Evolutionary conservation across 2,797 vertebrate genomes (phyloP).

Genomic region (Botia almorhae): DNA sequence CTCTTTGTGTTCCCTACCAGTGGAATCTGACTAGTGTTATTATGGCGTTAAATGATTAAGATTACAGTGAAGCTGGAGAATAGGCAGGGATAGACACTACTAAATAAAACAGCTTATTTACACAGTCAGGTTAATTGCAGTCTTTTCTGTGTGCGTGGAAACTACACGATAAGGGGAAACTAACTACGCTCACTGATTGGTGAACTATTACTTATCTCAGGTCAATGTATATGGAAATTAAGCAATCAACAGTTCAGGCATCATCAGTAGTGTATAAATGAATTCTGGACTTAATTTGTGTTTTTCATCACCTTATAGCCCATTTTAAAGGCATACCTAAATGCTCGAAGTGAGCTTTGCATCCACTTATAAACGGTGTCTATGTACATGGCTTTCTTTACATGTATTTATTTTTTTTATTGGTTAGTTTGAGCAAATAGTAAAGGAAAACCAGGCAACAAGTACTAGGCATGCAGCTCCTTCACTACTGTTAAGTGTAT

Average conservation of each 20-base stretch:
- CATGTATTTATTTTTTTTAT: background rate
- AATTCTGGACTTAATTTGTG: too few species aligned
- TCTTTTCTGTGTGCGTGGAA: slow-evolving; percentile 37
- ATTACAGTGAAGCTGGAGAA: slow-evolving; percentile 19
- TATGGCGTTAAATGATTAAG: slow-evolving; percentile 23
- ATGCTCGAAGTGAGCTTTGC: too few species aligned
- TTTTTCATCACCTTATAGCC: background rate
- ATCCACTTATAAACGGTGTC: too few species aligned
- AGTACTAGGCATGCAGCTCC: too few species aligned
- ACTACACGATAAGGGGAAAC: background rate
- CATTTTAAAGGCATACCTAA: background rate
- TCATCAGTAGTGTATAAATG: background rate
- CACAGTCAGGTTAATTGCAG: slow-evolving; percentile 43
- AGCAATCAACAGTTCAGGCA: slow-evolving; percentile 1
- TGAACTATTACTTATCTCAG: background rate
- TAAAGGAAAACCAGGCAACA: too few species aligned
- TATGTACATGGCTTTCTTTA: too few species aligned
- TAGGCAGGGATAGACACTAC: slow-evolving; percentile 12
- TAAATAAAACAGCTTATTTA: slow-evolving; percentile 43
- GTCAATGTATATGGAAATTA: background rate
- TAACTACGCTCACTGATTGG: background rate
- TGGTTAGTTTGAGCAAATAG: too few species aligned
- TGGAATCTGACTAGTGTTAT: slow-evolving; percentile 6
- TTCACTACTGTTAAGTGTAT: too few species aligned
- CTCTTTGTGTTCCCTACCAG: background rate